phyloP scores from a whole-genome alignment of 1,140 invertebrate genomes.

The Drosophila littoralis region DNA sequence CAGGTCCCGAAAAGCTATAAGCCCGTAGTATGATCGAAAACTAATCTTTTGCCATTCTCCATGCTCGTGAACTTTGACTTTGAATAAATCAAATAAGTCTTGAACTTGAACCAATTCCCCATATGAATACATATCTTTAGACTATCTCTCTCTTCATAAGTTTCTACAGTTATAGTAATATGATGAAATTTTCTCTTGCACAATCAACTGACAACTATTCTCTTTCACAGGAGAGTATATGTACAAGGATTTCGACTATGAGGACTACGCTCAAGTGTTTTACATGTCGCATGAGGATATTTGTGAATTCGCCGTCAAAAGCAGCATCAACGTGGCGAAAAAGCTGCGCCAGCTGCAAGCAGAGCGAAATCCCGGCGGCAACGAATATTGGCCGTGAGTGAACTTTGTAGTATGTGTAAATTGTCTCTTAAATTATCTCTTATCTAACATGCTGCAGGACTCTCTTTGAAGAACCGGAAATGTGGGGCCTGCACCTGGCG shows the following conservation, averaged over 20 bases:
- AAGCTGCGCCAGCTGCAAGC: constrained; percentile 89
- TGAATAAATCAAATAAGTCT: neutral
- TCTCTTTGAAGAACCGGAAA: constrained; percentile 38
- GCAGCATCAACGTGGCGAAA: constrained; percentile 89
- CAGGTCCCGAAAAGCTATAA: too few relatives aligned
- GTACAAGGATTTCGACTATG: constrained; percentile 46
- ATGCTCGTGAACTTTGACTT: constrained; percentile 2
- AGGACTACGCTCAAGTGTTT: constrained; percentile 36
- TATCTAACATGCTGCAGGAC: constrained; percentile 15
- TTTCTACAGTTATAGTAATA: too few relatives aligned
- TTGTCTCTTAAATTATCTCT: neutral
- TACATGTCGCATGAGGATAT: constrained; percentile 71
- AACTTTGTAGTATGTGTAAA: neutral
- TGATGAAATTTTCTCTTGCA: too few relatives aligned
- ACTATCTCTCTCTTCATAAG: too few relatives aligned
- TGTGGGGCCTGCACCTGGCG: constrained; percentile 86
- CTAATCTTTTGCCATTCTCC: neutral
- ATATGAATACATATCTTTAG: too few relatives aligned
- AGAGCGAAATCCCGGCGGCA: constrained; percentile 87
- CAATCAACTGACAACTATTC: neutral
- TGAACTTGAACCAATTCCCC: neutral
- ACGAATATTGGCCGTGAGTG: constrained; percentile 87
- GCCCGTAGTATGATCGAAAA: neutral
- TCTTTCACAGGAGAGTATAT: constrained; percentile 43
- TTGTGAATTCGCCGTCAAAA: constrained; percentile 81